These are phyloP conservation scores for Carollia perspicillata DNA, from an alignment of 2,113 vertebrate species.

Conservation along the genomic window DNA sequence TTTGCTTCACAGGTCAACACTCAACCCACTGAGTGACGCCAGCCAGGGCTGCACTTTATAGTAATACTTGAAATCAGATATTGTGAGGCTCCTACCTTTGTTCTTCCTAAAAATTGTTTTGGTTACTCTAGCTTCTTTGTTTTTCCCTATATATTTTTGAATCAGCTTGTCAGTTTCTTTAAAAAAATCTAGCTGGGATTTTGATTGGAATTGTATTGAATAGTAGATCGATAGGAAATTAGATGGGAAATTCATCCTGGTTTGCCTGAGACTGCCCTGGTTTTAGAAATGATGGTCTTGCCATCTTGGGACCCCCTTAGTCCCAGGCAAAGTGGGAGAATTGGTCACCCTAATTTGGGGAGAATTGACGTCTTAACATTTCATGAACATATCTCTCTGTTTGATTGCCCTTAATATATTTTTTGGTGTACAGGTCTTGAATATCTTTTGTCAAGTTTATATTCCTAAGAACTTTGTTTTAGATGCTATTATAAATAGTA, in stretches of 20 bases:
- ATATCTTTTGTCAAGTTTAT: neutral
- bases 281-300: neutral
- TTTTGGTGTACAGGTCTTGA: neutral
- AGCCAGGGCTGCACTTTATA: neutral
- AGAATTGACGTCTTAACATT: neutral
- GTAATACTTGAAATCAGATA: neutral
- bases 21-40: no score
- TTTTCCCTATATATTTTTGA: neutral
- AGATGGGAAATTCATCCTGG: neutral
- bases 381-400: neutral
- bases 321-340: neutral
- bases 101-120: neutral
- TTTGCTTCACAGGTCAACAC: no score
- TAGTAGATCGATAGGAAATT: neutral
- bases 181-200: neutral
- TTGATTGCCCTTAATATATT: neutral
- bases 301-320: neutral
- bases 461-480: neutral
- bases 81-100: neutral
- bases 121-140: neutral
- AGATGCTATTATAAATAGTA: neutral
- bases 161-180: neutral
- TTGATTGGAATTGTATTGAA: neutral
- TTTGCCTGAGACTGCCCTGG: neutral
- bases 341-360: neutral